Evolutionary conservation across 2,888 invertebrate species (phyloP), one percentile per base, ranked within the genome.

Genomic region (Ophion ellenae): DNA sequence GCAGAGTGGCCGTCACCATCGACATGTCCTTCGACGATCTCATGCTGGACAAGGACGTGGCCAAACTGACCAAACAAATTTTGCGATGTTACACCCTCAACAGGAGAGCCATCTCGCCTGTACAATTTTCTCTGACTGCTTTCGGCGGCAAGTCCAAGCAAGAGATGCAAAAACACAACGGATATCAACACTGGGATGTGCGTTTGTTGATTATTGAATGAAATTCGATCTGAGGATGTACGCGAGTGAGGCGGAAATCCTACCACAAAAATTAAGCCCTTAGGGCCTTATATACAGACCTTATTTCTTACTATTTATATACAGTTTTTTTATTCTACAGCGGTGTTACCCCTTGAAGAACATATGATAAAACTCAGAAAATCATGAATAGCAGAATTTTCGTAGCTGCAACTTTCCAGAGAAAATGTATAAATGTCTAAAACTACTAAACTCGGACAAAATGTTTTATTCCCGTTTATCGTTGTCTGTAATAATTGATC

Each of bases 121-220:
- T 98, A 90, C 97, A 98, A 92, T 96, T 98, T 88, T 96, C 98
- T 92, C 95, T 99, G 61, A 97, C 97, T 2, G 97, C 97, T 93
- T 97, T 99, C 80, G 94, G 95, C 87, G 98, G 97, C 1, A 96
- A 96, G 91, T 96, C 97, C 4, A 96, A 97, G 92, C 95, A 95
- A 86, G 96, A 97, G 89, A 96, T 99, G 94, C 95, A 96, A 63
- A 96, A 97, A 90, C 97, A 98, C 90, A 97, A 97, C 93, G 98
- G 99, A 53, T 98, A 97, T 94, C 96, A 97, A 94, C 96, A 98
- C 93, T 99, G 99, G 99, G 98, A 99, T 95, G 97, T 98, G 94
- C 95, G 97, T 95, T 87, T 45, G 7, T 20, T 32, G 3, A 24
- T 36, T n/a, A 45, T 57, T 20, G 59, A 17, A 9, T 17, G 57